Evolutionary conservation across 2,888 invertebrate genomes (phyloP), one percentile per base, ranked within the genome.

Genomic region (Lymantria dispar): DNA sequence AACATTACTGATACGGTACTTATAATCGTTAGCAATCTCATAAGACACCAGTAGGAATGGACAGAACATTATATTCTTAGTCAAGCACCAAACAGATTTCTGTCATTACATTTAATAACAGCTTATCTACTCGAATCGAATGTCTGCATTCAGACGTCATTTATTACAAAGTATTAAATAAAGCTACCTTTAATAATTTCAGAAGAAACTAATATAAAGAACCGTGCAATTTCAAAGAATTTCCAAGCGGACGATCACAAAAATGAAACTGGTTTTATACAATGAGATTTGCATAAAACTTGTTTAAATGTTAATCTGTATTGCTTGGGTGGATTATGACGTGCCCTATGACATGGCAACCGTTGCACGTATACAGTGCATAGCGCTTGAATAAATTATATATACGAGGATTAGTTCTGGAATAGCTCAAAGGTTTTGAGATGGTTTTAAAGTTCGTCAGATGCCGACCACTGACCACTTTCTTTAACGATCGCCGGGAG

Each of bases 291-390:
- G 83, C 89, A 90, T 90, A 89, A 88, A 90, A 83, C 84, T 88
- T 87, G 86, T 89, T 86, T 87, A 90, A 87, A 90, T 90, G 89
- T 87, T 88, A 90, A 89, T 89, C 84, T 76, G 71, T 72, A 68
- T n/a, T 76, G 77, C 75, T 75, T 70, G 74, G 75, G 75, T 77
- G 78, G 80, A 81, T 84, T 84, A 83, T 83, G 80, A 85, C 77
- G 75, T 84, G 76, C 81, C 81, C 84, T 80, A 74, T 78, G 82
- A 65, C 64, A 67, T 60, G 63, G n/a, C 33, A 22, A 14, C n/a
- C 42, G 33, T 14, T 43, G 48, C 44, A 37, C 13, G 40, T 40
- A 40, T 10, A 14, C 8, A 14, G 13, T 9, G 15, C 46, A 47
- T 58, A 10, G 50, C 59, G 58, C 62, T 62, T 66, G 62, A 68